Base-by-base conservation (phyloP, 92 coral and sea anemone genomes). In the Zoanthus sociatus region DNA sequence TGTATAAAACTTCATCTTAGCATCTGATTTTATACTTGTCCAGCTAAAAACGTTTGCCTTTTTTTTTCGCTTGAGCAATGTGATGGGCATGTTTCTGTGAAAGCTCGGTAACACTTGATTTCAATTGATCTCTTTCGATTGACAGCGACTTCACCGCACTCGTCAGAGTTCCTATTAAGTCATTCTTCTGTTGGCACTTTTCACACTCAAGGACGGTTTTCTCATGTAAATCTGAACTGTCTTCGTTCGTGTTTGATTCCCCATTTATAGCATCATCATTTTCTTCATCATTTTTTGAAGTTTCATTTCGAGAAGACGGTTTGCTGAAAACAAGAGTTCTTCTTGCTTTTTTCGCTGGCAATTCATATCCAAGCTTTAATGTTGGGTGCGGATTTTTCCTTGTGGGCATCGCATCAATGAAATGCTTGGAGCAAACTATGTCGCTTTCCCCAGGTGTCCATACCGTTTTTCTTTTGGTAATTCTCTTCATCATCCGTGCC, bases 361-460 rank as follows among this genome's bases (percentile, higher is more conserved):
- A 64, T 37, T 86, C 76, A 54, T 86, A 86, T 67, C 84, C 84
- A 86, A 86, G 89, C 33, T 86, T 71, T 76, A 77, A 21, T 13
- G 89, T 76, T 37, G 89, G 89, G 64, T 77, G 76, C 8, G 89
- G 89, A 68, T 86, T 77, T 63, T 86, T 82, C 56, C 51, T 13
- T 48, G 89, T 33, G 71, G 84, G 89, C 61, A 33, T 45, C 83
- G 84, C 89, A 86, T 77, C 84, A 71, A 86, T 44, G 71, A 86
- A 86, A 68, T 86, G 89, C 47, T 86, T 45, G 72, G 89, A 86
- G 89, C 89, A 86, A 58, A 86, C 89, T 84, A 77, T 86, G 63
- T 86, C 84, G 73, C 84, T 77, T 86, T 86, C 83, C 64, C 84
- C 84, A 15, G 89, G 89, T 71, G 71, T 82, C 89, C 89, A 77